A percentile compares a stretch with the other conserved stretches of the same genome.
phyloP scores from a whole-genome alignment of 2,113 vertebrate species.

The human region DNA sequence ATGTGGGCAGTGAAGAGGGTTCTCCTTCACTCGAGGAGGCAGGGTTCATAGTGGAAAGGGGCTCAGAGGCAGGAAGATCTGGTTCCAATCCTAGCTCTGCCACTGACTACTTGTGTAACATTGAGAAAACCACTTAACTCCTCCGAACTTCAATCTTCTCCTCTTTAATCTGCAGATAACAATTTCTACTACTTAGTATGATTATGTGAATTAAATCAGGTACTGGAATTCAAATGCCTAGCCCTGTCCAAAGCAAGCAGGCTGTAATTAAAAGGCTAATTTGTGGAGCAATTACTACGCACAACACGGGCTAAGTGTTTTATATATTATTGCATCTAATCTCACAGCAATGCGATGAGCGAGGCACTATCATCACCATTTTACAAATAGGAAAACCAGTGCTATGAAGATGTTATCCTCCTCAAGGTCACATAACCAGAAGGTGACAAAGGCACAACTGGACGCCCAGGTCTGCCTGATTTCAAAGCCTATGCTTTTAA shows the following conservation, averaged over 20 bases:
- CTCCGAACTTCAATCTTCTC: background rate
- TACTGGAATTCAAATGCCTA: background rate
- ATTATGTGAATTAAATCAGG: background rate
- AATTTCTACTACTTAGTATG: background rate
- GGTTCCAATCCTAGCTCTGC: background rate
- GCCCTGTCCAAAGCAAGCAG: background rate
- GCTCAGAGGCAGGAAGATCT: background rate
- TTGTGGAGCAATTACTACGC: background rate
- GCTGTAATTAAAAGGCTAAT: background rate
- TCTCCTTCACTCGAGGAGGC: background rate
- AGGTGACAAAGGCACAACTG: background rate
- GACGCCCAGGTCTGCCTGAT: background rate
- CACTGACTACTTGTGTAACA: background rate
- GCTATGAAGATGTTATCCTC: background rate
- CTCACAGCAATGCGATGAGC: background rate
- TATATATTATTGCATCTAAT: background rate
- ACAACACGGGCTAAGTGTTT: background rate
- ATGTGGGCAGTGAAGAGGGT: background rate
- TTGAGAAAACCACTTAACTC: background rate
- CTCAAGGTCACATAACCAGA: background rate
- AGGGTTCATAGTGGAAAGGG: background rate
- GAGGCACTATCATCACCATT: background rate
- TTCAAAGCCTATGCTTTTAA: background rate
- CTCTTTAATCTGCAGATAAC: background rate
- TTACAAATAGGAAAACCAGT: constrained; percentile 24